Evolutionary conservation across 2,113 vertebrate genomes (phyloP), one percentile per base, ranked within the genome.

Genomic region (Zeus faber): DNA sequence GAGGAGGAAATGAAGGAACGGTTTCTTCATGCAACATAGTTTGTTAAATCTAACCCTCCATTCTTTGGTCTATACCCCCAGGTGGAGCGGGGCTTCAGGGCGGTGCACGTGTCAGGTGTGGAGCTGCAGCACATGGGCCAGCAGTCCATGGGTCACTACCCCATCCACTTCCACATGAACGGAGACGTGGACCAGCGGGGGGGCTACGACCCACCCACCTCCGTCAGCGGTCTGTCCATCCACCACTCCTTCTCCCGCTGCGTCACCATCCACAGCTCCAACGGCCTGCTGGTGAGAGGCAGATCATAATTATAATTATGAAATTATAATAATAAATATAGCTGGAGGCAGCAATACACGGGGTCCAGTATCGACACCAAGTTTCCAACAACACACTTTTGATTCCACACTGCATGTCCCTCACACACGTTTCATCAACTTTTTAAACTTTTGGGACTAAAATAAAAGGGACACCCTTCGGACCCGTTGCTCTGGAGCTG

Each of bases 181-280:
- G 94, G 95, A 11, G 93, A 99, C 0, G 88, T 99, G 77, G 96
- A 98, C 3, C 85, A 92, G 56, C 86, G 57, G 18, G 97, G 97
- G 26, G 93, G 94, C 62, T 98, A 99, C 26, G 2, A 90, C 63
- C 94, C 95, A 0, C 91, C 93, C 2, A 95, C 94, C 0, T 95
- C 85, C 0, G 83, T 97, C 83, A 91, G 86, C 4, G 92, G 92
- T 1, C 68, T 93, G 21, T 92, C 97, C 71, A 96, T 99, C 61
- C 94, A 98, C 74, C 91, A 96, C 54, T 91, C 94, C 5, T 99
- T 97, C 84, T 99, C 97, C 7, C 94, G 96, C 71, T 99, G 97
- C 0, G 81, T 99, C 54, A 99, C 97, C 0, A 83, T 99, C 58
- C 97, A 99, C 0, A 93, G 91, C 58, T 92, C 95, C 83, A 98